Conservation (phyloP, 2,113 vertebrate genomes). For the Agapornis roseicollis region DNA sequence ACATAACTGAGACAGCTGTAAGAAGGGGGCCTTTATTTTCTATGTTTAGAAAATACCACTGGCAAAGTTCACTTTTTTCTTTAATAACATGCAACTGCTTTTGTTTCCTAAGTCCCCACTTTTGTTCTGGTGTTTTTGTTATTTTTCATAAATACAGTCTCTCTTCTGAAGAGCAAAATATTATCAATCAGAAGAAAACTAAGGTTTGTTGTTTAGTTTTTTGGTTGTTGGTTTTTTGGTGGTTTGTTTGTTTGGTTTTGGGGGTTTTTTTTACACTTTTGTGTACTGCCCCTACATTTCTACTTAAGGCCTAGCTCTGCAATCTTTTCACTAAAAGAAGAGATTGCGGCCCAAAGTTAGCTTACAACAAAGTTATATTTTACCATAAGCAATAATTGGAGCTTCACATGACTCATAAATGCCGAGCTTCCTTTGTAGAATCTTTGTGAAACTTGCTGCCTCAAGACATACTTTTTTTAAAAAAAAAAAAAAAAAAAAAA, state of each 20-base stretch:
- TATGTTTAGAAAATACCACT: neutral
- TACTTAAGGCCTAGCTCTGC: neutral
- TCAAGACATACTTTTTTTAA: neutral
- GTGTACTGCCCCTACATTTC: neutral
- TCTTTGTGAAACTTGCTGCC: neutral
- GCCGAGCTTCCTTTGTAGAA: neutral
- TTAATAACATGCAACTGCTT: neutral
- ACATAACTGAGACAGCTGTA: neutral
- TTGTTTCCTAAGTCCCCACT: neutral
- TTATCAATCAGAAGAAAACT: neutral
- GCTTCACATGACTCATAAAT: neutral
- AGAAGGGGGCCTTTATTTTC: neutral
- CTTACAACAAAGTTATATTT: neutral
- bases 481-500: neutral
- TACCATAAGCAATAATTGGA: neutral
- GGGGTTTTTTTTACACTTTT: neutral
- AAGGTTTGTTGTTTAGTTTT: neutral
- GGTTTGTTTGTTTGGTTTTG: no score
- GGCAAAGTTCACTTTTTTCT: neutral
- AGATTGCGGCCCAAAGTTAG: no score
- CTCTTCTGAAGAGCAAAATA: neutral
- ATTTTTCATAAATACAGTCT: neutral
- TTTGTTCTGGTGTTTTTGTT: neutral
- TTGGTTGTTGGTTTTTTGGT: no score
- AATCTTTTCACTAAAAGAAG: neutral